A percentile compares a stretch with the other conserved stretches of the same genome.
phyloP scores from a whole-genome alignment of 2,888 invertebrate genomes.

The Melinaea menophilus region DNA sequence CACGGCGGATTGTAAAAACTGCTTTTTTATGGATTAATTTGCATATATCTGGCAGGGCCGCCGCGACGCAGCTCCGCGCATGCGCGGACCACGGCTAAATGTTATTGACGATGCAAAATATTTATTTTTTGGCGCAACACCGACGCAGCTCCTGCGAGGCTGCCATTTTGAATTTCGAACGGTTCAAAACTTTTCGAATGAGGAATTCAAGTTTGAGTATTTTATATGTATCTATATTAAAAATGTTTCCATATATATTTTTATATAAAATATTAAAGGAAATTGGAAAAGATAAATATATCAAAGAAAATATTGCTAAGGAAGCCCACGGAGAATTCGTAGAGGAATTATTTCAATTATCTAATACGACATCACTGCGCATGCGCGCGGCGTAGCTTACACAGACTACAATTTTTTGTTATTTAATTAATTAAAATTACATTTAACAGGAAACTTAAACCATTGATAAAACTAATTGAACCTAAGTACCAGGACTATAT shows the following conservation, averaged over 20 bases:
- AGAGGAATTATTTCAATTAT: conserved; percentile 75
- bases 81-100: conserved; percentile 58
- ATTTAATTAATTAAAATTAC: background rate
- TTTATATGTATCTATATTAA: too few relatives aligned
- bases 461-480: too few relatives aligned
- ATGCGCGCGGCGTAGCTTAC: conserved; percentile 58
- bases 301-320: conserved; percentile 58
- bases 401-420: conserved; percentile 39
- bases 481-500: too few relatives aligned
- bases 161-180: conserved; percentile 39
- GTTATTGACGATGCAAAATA: conserved; percentile 77
- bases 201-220: too few relatives aligned
- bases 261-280: conserved; percentile 24
- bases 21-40: conserved; percentile 73
- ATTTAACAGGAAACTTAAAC: too few relatives aligned
- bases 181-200: too few relatives aligned
- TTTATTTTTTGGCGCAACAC: conserved; percentile 67
- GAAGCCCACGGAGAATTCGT: conserved; percentile 54
- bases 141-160: conserved; percentile 39
- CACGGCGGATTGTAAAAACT: conserved; percentile 56
- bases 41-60: conserved; percentile 74
- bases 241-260: conserved; percentile 15
- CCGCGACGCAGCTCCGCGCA: conserved; percentile 52
- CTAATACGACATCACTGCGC: conserved; percentile 53
- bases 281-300: conserved; percentile 44